phyloP scores from a whole-genome alignment of 2,797 vertebrate genomes.

The Monodelphis domestica region DNA sequence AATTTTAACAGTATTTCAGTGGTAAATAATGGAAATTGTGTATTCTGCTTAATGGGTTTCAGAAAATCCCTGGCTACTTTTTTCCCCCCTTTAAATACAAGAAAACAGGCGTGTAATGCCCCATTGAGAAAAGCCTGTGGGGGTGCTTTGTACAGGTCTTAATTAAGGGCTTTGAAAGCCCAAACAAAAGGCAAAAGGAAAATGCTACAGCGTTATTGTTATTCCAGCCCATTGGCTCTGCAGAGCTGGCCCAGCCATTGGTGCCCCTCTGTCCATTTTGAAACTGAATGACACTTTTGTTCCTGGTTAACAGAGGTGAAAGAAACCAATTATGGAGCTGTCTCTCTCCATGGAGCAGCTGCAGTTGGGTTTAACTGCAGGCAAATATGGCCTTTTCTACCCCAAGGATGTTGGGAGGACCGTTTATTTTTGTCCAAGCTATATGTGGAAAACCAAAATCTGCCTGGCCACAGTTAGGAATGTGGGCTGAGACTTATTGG shows the following conservation, averaged over 20 bases:
- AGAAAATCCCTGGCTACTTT: constrained; percentile 83
- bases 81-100: constrained; percentile 86
- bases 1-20: constrained; percentile 86
- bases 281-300: constrained; percentile 97
- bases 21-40: constrained; percentile 86
- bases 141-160: constrained; percentile 88
- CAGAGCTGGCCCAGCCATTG: constrained; percentile 88
- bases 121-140: constrained; percentile 86
- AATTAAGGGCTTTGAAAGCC: constrained; percentile 89
- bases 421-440: constrained; percentile 85
- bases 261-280: constrained; percentile 91
- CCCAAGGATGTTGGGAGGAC: constrained; percentile 84
- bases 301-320: constrained; percentile 96
- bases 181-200: constrained; percentile 89
- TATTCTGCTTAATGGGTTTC: constrained; percentile 85
- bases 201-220: constrained; percentile 90
- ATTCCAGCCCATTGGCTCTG: constrained; percentile 90
- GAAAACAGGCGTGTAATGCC: constrained; percentile 90
- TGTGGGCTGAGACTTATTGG: constrained; percentile 73
- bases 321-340: constrained; percentile 93
- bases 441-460: constrained; percentile 82
- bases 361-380: constrained; percentile 88
- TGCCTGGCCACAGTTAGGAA: constrained; percentile 74
- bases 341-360: constrained; percentile 89
- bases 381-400: constrained; percentile 85